phyloP scores from a whole-genome alignment of 2,113 vertebrate species.

The Thryonomys swinderianus region DNA sequence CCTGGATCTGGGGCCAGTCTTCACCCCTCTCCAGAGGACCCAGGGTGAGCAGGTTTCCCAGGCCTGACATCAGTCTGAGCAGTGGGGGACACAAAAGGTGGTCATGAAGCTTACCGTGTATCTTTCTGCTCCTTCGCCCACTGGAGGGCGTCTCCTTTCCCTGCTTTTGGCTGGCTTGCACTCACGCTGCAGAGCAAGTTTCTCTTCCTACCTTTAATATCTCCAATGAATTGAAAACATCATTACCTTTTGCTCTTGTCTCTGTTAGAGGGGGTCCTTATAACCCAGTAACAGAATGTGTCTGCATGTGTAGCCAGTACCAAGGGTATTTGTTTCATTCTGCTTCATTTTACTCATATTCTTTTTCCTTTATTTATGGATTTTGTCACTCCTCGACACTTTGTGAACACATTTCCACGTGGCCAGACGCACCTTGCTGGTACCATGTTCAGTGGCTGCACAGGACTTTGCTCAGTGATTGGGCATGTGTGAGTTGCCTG shows the following conservation, averaged over 20 bases:
- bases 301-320: not conserved
- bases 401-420: not conserved
- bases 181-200: not conserved
- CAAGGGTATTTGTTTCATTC: conserved; percentile 19
- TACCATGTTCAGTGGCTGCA: not conserved
- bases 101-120: no score
- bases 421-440: not conserved
- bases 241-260: not conserved
- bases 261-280: not conserved
- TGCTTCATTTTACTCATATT: not conserved
- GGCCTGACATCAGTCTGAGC: not conserved
- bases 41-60: not conserved
- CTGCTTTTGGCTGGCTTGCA: not conserved
- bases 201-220: not conserved
- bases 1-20: not conserved
- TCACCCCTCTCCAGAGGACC: not conserved
- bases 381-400: not conserved
- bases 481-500: not conserved
- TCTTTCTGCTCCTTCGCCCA: not conserved
- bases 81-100: not conserved
- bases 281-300: not conserved
- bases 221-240: not conserved
- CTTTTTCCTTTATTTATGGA: not conserved
- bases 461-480: not conserved
- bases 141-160: not conserved